These are phyloP conservation scores for Oscheius sp. DNA, from an alignment of 2,888 invertebrate species.

Conservation along the genomic window DNA sequence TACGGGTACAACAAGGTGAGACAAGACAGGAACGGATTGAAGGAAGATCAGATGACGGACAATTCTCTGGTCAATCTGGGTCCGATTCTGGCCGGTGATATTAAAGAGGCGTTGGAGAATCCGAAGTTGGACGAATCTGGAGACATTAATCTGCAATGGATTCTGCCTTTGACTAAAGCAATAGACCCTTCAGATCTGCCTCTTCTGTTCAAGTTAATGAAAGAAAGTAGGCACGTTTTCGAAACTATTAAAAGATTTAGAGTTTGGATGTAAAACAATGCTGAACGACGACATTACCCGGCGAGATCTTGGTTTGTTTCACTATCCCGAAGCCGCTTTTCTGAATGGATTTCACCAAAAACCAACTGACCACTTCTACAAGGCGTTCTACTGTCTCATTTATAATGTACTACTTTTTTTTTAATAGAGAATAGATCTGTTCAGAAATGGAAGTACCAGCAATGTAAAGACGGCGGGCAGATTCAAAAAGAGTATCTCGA, in stretches of 20 bases:
- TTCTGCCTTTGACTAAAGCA: constrained; percentile 44
- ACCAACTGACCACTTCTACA: constrained; percentile 74
- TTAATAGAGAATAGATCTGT: background rate
- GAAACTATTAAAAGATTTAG: constrained; percentile 26
- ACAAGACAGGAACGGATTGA: background rate
- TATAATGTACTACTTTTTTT: constrained; percentile 25
- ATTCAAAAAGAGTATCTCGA: constrained; percentile 57
- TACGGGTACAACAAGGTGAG: constrained; percentile 88
- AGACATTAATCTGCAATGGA: constrained; percentile 52
- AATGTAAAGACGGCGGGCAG: constrained; percentile 48
- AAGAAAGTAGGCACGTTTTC: constrained; percentile 30
- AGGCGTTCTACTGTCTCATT: constrained; percentile 67
- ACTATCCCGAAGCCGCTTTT: constrained; percentile 57
- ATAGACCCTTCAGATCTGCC: constrained; percentile 54
- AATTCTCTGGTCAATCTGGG: constrained; percentile 92
- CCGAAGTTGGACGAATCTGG: constrained; percentile 43
- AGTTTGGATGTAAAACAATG: constrained; percentile 57
- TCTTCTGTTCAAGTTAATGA: constrained; percentile 67
- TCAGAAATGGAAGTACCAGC: constrained; percentile 47
- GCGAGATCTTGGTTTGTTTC: constrained; percentile 57
- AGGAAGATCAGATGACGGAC: constrained; percentile 78
- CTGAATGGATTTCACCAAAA: constrained; percentile 70
- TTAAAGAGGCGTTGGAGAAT: constrained; percentile 42
- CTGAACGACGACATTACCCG: constrained; percentile 65
- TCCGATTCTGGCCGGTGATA: constrained; percentile 82